Percentiles rank a stretch among this genome's conserved stretches.
Conservation (phyloP, 2,113 vertebrate species). For the Genyomyrus donnyi region DNA sequence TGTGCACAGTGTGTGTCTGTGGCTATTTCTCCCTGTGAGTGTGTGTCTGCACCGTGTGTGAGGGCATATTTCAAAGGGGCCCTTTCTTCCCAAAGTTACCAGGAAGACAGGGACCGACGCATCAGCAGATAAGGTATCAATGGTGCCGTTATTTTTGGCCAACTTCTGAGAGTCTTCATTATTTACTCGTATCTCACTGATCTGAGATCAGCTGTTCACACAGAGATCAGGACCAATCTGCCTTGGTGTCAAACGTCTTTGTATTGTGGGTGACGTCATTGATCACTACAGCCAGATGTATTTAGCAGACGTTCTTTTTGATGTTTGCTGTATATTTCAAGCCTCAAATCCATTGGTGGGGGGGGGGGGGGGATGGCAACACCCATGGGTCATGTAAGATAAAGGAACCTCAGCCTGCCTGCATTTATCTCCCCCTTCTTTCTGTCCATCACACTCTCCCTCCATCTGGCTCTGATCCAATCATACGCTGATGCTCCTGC, state of each 20-base stretch:
- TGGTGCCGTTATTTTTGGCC: background rate
- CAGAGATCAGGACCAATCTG: background rate
- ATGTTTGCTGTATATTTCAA: background rate
- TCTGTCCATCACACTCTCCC: constrained; percentile 6
- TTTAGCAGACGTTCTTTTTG: background rate
- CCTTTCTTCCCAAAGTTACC: background rate
- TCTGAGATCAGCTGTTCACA: background rate
- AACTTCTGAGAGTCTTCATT: background rate
- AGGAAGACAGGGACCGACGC: background rate
- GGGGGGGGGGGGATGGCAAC: background rate
- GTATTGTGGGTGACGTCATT: background rate
- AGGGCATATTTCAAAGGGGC: background rate
- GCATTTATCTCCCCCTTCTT: background rate
- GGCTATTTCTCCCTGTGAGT: background rate
- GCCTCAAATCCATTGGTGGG: background rate
- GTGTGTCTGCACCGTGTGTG: background rate
- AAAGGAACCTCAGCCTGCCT: background rate
- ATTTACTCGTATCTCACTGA: background rate
- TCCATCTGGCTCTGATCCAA: constrained; percentile 48
- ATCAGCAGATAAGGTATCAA: background rate
- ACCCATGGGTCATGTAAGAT: background rate
- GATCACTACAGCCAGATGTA: background rate
- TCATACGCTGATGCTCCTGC: constrained; percentile 53
- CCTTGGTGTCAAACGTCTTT: background rate
- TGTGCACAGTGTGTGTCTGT: background rate